Base-by-base conservation (phyloP, 2,113 vertebrate genomes). In the Centropristis striata region DNA sequence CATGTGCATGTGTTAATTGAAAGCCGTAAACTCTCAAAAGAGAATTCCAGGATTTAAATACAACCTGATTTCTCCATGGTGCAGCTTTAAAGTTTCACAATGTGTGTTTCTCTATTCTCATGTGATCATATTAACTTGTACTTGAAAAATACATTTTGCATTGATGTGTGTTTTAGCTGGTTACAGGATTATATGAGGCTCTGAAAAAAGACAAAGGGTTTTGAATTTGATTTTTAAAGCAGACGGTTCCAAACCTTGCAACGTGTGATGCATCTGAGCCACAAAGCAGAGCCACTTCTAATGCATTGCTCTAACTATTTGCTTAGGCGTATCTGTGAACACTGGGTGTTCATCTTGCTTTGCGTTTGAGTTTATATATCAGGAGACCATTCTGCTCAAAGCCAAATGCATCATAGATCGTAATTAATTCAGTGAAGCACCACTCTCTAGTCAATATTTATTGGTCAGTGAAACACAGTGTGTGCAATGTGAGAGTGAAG, bases 351-450 rank as follows among this genome's bases (percentile, higher is more conserved):
- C 8, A 27, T 69, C 39, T 81, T 58, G 13, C 46, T 59, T 59
- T 70, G 50, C 2, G 0, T 47, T 66, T 13, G 54, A 46, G 1
- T 76, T 57, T 20, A 42, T 77, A 60, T 51, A 69, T 60, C 69
- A 73, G 53, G 51, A 67, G 11, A 25, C 46, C 8, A 4, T 53
- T 12, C 32, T 9, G 28, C 73, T 74, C 16, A 37, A 61, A 78
- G 75, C 49, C 58, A 76, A 80, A 81, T 71, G 65, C 71, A 80
- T 88, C 69, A 57, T 58, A 49, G 51, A 75, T 80, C 10, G 53
- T 80, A 81, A 86, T 83, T 80, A 86, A 85, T 65, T 66, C 75
- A 66, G 39, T 44, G 54, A 75, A 74, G 74, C 64, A 10, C 51
- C 42, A 46, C 64, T 42, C 53, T 42, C 11, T 11, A 14, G 60